Conservation (phyloP, 2,888 invertebrate genomes). For the Spicauda simplicius region DNA sequence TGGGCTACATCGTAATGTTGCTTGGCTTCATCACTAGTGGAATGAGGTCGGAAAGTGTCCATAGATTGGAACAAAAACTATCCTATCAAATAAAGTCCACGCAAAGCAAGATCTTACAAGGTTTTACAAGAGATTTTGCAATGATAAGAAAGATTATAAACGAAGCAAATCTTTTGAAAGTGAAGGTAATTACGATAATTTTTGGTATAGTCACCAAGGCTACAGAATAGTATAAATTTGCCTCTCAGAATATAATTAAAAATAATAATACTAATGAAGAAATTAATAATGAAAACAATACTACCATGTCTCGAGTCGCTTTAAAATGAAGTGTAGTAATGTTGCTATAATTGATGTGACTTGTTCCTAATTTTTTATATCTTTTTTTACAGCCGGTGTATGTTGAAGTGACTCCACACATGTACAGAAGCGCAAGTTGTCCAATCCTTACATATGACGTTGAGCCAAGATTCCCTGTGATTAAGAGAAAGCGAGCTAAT, state of each 20-base stretch:
- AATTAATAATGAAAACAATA: too few species aligned
- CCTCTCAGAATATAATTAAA: too few species aligned
- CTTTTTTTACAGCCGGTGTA: conserved; percentile 87
- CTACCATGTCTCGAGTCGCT: too few species aligned
- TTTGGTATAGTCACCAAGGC: not conserved
- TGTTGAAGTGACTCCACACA: conserved; percentile 82
- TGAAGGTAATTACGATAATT: conserved; percentile 86
- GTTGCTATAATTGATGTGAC: too few species aligned
- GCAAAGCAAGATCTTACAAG: conserved; percentile 90
- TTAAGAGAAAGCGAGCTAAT: conserved; percentile 86
- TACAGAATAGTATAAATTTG: too few species aligned
- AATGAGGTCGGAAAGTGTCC: conserved; percentile 89
- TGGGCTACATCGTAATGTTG: conserved; percentile 96
- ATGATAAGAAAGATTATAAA: conserved; percentile 90
- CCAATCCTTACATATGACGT: conserved; percentile 89
- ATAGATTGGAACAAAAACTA: conserved; percentile 90
- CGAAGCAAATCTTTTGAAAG: conserved; percentile 92
- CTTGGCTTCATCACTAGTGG: conserved; percentile 93
- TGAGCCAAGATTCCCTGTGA: conserved; percentile 74
- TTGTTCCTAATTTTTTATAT: not conserved
- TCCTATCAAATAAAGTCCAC: conserved; percentile 91
- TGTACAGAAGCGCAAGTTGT: conserved; percentile 87
- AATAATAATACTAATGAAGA: too few species aligned
- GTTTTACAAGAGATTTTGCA: conserved; percentile 90
- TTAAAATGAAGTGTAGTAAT: too few species aligned